Evolutionary conservation across 2,113 vertebrate genomes (phyloP), one percentile per base, ranked within the genome.

Genomic region (Gopherus evgoodei): DNA sequence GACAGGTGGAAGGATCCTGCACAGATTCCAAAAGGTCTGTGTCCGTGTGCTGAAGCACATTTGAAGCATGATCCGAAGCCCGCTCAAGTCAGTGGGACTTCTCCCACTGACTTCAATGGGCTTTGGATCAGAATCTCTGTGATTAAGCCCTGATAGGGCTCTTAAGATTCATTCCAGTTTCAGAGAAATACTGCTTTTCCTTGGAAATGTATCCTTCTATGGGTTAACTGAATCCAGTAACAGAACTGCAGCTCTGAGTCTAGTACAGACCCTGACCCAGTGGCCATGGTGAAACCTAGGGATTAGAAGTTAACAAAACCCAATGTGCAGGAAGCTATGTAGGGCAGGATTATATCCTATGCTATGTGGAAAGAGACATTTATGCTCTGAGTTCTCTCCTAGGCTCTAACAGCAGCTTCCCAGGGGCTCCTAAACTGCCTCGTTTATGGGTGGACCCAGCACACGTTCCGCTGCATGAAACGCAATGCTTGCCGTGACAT

Each of bases 351-450:
- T 22, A 35, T 16, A 19, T 75, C 86, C 35, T 91, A 59, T 5
- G 93, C 84, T 57, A 93, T 10, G 62, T 93, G 76, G 81, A 50
- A 24, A 7, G 22, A 79, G 12, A 59, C 62, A 84, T 87, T 44
- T 88, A 35, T 9, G 24, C 59, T 94, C 25, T 92, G 44, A 54
- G 72, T 11, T 97, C 88, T 95, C 93, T 93, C 91, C 44, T 95
- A 99, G 99, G 98, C 99, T 35, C 96, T 99, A 86, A 99, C 98
- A 47, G 98, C 99, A 3, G 98, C 98, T 83, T 99, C 99, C 47
- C 99, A 99, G 95, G 99, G 99, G 7, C 98, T 99, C 75, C 97
- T 99, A 90, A 99, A 99, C 98, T 99, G 98, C 89, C 88, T 98
- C 53, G 97, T 99, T 21, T 99, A 99, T 16, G 98, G 99, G 49